These are phyloP conservation scores for Gadus chalcogrammus DNA, from an alignment of 2,113 vertebrate genomes.

Conservation along the genomic window DNA sequence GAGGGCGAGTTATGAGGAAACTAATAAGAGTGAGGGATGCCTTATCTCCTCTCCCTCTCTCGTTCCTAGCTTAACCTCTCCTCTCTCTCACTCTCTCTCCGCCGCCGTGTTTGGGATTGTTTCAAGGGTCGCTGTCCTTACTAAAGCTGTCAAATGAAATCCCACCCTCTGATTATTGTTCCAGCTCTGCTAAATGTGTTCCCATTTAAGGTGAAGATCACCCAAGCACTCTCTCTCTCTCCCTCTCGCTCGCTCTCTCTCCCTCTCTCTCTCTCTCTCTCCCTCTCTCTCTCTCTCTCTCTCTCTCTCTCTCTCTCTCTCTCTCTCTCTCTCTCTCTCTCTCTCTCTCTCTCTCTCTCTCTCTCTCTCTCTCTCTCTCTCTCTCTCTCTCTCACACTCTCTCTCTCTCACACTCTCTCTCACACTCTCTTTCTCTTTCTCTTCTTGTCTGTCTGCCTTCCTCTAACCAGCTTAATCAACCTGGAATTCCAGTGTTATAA, in stretches of 20 bases:
- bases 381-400: too few relatives aligned
- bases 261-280: constrained; percentile 49
- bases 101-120: too few relatives aligned
- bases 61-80: too few relatives aligned
- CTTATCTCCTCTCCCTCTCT: background rate
- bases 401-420: too few relatives aligned
- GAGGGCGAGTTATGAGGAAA: too few relatives aligned
- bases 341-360: too few relatives aligned
- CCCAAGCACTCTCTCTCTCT: constrained; percentile 59
- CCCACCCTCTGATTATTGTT: constrained; percentile 51
- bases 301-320: too few relatives aligned
- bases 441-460: constrained; percentile 30
- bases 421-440: constrained; percentile 49
- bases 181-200: constrained; percentile 57
- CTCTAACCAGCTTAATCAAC: constrained; percentile 70
- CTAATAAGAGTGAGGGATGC: too few relatives aligned
- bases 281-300: constrained; percentile 16
- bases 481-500: constrained; percentile 65
- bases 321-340: too few relatives aligned
- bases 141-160: constrained; percentile 59
- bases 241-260: background rate
- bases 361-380: too few relatives aligned
- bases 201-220: constrained; percentile 73
- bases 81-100: too few relatives aligned
- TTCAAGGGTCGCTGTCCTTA: constrained; percentile 23